phyloP scores from a whole-genome alignment of 2,113 vertebrate species.

The Heterotis niloticus region DNA sequence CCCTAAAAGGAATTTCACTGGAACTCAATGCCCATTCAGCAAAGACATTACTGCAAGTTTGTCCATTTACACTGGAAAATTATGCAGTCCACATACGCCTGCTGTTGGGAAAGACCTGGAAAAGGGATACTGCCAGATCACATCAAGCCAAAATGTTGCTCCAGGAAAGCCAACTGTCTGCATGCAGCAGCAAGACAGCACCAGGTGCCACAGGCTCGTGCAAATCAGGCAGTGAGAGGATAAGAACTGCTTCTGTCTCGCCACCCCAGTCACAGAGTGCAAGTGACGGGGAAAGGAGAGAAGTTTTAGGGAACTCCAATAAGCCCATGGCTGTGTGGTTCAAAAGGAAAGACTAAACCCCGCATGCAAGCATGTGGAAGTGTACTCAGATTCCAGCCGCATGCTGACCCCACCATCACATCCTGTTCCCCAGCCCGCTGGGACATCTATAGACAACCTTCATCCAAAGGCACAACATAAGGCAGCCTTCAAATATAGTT shows the following conservation, averaged over 20 bases:
- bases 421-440: slow-evolving; percentile 52
- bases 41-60: not conserved
- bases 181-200: slow-evolving; percentile 2
- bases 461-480: slow-evolving; percentile 53
- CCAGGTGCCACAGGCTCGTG: slow-evolving; percentile 14
- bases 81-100: no score
- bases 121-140: slow-evolving; percentile 17
- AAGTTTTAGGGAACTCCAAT: slow-evolving; percentile 33
- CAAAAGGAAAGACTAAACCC: slow-evolving; percentile 47
- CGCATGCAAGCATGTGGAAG: slow-evolving; percentile 40
- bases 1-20: no score
- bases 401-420: slow-evolving; percentile 60
- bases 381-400: slow-evolving; percentile 53
- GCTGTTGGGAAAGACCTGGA: not conserved
- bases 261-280: not conserved
- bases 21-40: not conserved
- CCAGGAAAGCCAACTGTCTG: not conserved
- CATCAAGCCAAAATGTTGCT: not conserved
- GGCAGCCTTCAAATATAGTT: slow-evolving; percentile 52
- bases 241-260: not conserved
- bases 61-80: not conserved
- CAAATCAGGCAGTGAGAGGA: slow-evolving; percentile 15
- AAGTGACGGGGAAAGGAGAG: slow-evolving; percentile 25
- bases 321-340: slow-evolving; percentile 36
- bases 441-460: slow-evolving; percentile 55